These are phyloP conservation scores for Ctenochaetus hawaiiensis DNA, from an alignment of 2,797 vertebrate species.

Conservation along the genomic window DNA sequence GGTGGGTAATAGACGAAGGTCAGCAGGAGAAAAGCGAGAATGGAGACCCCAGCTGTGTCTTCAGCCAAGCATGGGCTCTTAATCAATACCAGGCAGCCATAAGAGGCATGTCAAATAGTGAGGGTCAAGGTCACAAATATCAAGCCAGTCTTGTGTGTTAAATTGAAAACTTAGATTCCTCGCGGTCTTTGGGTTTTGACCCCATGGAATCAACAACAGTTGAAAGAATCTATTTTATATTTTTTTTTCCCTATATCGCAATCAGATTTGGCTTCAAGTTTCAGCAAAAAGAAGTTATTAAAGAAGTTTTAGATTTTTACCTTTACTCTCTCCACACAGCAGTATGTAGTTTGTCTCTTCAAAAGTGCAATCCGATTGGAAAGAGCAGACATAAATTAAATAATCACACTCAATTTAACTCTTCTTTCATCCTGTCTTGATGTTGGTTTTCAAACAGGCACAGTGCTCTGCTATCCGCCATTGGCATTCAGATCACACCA, in stretches of 20 bases:
- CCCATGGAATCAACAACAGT: conserved; percentile 35
- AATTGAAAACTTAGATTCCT: conserved; percentile 61
- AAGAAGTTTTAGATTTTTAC: conserved; percentile 17
- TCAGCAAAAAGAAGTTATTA: conserved; percentile 16
- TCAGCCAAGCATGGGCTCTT: conserved; percentile 51
- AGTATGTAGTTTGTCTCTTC: neutral
- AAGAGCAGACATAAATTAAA: conserved; percentile 22
- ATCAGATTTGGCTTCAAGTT: conserved; percentile 12
- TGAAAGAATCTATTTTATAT: conserved; percentile 16
- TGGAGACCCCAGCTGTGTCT: conserved; percentile 68
- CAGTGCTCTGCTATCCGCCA: conserved; percentile 15
- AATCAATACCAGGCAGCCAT: conserved; percentile 70
- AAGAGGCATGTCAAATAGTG: conserved; percentile 40
- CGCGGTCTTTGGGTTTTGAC: conserved; percentile 44
- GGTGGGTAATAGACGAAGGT: conserved; percentile 47
- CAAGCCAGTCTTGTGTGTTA: conserved; percentile 48
- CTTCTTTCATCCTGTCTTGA: conserved; percentile 20
- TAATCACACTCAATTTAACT: conserved; percentile 24
- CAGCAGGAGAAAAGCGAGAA: conserved; percentile 58
- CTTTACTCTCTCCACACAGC: conserved; percentile 3
- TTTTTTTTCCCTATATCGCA: neutral
- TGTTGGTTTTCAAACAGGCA: conserved; percentile 38
- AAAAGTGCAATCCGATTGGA: conserved; percentile 18
- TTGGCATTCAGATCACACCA: conserved; percentile 71
- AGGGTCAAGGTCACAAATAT: conserved; percentile 65